These are phyloP conservation scores for Dermatemys mawii DNA, from an alignment of 2,113 vertebrate genomes.

Conservation along the genomic window DNA sequence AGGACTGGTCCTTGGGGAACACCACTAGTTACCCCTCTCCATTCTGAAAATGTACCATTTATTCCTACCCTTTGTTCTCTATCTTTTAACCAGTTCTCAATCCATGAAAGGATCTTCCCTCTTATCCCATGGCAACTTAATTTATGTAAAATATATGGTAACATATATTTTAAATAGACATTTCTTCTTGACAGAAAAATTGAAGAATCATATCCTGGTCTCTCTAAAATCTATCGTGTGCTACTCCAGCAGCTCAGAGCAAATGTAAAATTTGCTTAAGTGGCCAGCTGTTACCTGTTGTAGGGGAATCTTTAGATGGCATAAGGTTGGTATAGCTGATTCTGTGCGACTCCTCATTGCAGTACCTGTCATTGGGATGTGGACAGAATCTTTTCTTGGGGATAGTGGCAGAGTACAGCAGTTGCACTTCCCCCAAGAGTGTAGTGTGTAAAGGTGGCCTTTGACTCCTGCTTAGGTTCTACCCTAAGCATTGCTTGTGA, in stretches of 20 bases:
- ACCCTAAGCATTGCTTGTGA: background rate
- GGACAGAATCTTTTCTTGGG: background rate
- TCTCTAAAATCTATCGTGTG: background rate
- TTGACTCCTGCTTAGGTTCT: background rate
- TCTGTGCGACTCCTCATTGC: background rate
- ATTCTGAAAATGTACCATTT: too few relatives aligned
- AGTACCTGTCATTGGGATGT: background rate
- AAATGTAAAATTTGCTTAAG: background rate
- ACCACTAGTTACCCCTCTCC: too few relatives aligned
- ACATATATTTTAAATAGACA: background rate
- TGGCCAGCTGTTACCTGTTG: background rate
- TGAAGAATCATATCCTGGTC: background rate
- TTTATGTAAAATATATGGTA: too few relatives aligned
- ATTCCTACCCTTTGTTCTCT: too few relatives aligned
- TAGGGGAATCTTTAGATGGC: background rate
- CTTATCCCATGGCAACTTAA: too few relatives aligned
- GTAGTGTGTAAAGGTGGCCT: background rate
- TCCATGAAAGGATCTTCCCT: too few relatives aligned
- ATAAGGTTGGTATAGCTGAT: background rate
- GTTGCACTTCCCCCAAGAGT: background rate
- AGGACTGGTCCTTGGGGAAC: too few relatives aligned
- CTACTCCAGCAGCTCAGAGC: background rate
- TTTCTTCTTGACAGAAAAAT: background rate
- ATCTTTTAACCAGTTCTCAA: too few relatives aligned
- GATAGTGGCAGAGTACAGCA: background rate